phyloP scores from a whole-genome alignment of 2,888 invertebrate species.

The Drosophila pegasa region DNA sequence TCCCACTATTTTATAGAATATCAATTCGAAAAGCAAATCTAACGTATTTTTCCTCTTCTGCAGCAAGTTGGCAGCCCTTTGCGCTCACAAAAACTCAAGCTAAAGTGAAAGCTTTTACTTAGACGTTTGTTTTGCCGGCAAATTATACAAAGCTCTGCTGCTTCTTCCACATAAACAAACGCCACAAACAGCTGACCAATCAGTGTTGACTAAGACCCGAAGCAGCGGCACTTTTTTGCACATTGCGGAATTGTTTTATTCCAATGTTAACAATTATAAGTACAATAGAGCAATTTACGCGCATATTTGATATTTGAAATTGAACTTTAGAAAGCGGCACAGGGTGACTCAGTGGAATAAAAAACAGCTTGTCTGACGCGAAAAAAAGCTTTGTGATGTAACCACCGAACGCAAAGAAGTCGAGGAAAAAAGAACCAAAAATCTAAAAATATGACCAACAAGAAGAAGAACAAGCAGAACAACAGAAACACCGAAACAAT shows the following conservation, averaged over 20 bases:
- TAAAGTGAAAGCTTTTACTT: constrained; percentile 13
- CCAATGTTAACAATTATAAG: constrained; percentile 13
- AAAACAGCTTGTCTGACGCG: constrained; percentile 15
- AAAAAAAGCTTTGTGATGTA: constrained; percentile 34
- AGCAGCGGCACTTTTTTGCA: constrained; percentile 2
- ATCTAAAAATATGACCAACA: constrained; percentile 25
- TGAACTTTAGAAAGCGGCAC: constrained; percentile 32
- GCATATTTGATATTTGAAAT: constrained; percentile 30
- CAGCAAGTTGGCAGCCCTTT: constrained; percentile 42
- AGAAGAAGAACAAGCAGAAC: constrained; percentile 23
- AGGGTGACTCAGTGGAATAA: constrained; percentile 15
- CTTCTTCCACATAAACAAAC: constrained; percentile 60
- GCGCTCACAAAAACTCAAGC: constrained; percentile 22
- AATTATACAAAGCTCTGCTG: constrained; percentile 31
- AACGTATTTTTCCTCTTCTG: neutral
- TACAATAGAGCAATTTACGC: constrained; percentile 42
- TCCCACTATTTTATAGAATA: neutral
- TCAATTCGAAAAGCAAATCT: neutral
- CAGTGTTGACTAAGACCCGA: constrained; percentile 36
- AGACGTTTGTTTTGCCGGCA: constrained; percentile 34
- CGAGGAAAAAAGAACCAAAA: constrained; percentile 13
- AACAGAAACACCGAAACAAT: constrained; percentile 11
- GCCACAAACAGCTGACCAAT: constrained; percentile 47
- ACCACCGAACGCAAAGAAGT: constrained; percentile 53
- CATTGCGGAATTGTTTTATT: constrained; percentile 17